Base-by-base conservation (phyloP, 2,888 invertebrate genomes). In the Tupiocoris notatus region DNA sequence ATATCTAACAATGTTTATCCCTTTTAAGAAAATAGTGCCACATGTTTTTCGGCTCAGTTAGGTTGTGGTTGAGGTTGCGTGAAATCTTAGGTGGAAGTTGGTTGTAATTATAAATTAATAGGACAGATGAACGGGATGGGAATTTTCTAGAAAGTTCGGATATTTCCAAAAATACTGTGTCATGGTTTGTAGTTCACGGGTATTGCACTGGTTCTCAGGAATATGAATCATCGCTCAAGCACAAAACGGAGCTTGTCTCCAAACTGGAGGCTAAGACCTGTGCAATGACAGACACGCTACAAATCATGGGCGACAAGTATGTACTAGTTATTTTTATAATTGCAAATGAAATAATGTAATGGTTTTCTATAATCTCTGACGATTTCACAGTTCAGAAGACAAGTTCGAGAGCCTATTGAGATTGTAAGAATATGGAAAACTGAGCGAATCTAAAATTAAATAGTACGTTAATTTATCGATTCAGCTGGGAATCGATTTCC, bases 271-370 rank as follows among this genome's bases (percentile, higher is more conserved):
- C 92, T 87, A 96, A 96, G 89, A 92, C 94, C 85, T 90, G 92
- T 85, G 93, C 95, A 85, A 94, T 97, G 92, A 92, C 93, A 86
- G 91, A 91, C 86, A 93, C 94, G 83, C 93, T 97, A 86, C 91
- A 91, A 86, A 92, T 93, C 85, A 91, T 96, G 88, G 96, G 97
- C 88, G 91, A 93, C 88, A 94, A 95, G 97, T 97, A 94, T 89
- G 94, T 92, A 88, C 84, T 83, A 81, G 82, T 82, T 84, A 84
- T 83, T 83, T 84, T 77, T 77, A 58, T 66, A 58, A 65, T 24
- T 20, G 25, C 23, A 63, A 22, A 21, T n/a, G 12, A 23, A 21
- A 16, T 9, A 62, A 62, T 22, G n/a, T n/a, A n/a, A n/a, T n/a
- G n/a, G n/a, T n/a, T n/a, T n/a, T n/a, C n/a, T n/a, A n/a, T n/a